Conservation (phyloP, 1,140 invertebrate species). For the Mya arenaria region DNA sequence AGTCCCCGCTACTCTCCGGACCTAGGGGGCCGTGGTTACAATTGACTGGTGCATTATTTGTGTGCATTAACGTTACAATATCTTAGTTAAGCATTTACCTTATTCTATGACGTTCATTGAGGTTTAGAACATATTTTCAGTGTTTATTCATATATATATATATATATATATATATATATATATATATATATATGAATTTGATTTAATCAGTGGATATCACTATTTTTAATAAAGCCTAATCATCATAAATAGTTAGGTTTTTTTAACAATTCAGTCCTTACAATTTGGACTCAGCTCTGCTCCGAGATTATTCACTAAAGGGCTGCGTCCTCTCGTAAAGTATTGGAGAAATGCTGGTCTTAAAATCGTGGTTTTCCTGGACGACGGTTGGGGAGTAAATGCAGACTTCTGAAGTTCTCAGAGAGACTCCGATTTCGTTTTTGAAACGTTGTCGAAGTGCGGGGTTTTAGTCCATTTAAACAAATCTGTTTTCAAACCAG, state of each 20-base stretch:
- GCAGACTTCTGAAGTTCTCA: not conserved
- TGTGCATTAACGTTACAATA: too few relatives aligned
- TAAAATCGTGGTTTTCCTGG: slow-evolving; percentile 43
- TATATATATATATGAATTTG: slow-evolving; percentile 30
- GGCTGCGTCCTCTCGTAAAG: slow-evolving; percentile 44
- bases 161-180: too few relatives aligned
- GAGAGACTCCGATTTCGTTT: not conserved
- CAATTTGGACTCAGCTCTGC: slow-evolving; percentile 32
- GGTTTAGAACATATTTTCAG: too few relatives aligned
- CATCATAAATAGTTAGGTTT: slow-evolving; percentile 45
- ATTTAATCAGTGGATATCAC: slow-evolving; percentile 28
- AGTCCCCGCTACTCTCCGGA: too few relatives aligned
- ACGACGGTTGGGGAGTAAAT: slow-evolving; percentile 43
- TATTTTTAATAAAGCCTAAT: slow-evolving; percentile 10
- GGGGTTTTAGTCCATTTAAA: slow-evolving; percentile 40
- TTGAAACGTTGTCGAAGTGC: not conserved
- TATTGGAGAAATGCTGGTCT: slow-evolving; percentile 34
- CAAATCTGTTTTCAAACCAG: slow-evolving; percentile 46
- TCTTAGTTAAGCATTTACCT: too few relatives aligned
- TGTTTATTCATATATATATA: too few relatives aligned
- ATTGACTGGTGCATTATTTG: too few relatives aligned
- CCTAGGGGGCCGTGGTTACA: too few relatives aligned
- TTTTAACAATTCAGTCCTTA: slow-evolving; percentile 20
- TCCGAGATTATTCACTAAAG: slow-evolving; percentile 43
- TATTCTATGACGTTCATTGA: too few relatives aligned